Base-by-base conservation (phyloP, 2,113 vertebrate species). In the Hiodon tergisus region DNA sequence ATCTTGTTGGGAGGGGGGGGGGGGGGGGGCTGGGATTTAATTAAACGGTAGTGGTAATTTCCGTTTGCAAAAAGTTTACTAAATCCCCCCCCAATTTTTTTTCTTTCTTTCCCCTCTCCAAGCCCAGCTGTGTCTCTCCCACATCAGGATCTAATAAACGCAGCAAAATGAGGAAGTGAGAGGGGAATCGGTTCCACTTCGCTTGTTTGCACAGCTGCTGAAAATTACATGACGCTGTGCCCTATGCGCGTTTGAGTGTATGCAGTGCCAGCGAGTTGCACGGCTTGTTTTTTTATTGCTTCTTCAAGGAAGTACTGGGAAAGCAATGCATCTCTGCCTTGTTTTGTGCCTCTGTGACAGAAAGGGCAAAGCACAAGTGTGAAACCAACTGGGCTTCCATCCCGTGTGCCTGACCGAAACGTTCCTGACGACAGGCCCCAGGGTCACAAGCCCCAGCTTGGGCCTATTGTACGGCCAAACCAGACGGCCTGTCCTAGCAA, bases 91-190 rank as follows among this genome's bases (percentile, higher is more conserved):
- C 47, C 31, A 59, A 6, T 50, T n/a, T 55, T 14, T 16, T 52
- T 10, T 17, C 4, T 69, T 57, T 58, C 68, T 74, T 72, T 60
- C 54, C n/a, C 50, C 67, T 76, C 65, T 16, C 61, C 31, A 68
- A 79, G 77, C 72, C 78, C 78, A 81, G 81, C 81, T 75, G 78
- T 75, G 80, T 69, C 69, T 83, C 77, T 69, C 75, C 78, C 77
- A 85, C 82, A 83, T 78, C 82, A 81, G 81, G 83, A 80, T 70
- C 75, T 85, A 81, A 83, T 85, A 85, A 85, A 83, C 75, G 78
- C 74, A 76, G 69, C 66, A 73, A 71, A 66, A 67, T 50, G 9
- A 3, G 13, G n/a, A 65, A 71, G 68, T 71, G 60, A 55, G 58
- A 69, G 7, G 63, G 63, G 58, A 51, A 61, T 73, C 50, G 51